Conservation (phyloP, 2,797 vertebrate species). For the Philypnodon macrostomus region DNA sequence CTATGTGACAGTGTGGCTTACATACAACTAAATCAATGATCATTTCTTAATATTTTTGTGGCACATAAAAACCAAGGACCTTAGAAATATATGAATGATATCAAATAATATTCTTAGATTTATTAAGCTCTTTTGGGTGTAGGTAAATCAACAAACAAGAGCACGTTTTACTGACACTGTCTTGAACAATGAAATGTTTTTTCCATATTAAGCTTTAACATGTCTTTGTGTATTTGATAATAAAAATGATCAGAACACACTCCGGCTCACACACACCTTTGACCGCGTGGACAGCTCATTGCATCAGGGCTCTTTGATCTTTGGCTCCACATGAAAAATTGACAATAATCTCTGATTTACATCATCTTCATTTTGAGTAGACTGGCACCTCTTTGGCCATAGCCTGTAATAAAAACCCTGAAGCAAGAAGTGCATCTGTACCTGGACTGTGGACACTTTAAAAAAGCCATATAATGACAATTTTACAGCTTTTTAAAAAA, state of each 20-base stretch:
- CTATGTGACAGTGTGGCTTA: too few species aligned
- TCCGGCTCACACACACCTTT: neutral
- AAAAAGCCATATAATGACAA: too few species aligned
- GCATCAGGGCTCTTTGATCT: constrained; percentile 7
- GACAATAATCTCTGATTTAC: constrained; percentile 1
- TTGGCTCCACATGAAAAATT: constrained; percentile 7
- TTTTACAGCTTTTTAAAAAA: too few species aligned
- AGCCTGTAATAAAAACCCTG: constrained; percentile 4
- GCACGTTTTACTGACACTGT: constrained; percentile 4
- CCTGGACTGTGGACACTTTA: neutral
- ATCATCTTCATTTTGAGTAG: constrained; percentile 11
- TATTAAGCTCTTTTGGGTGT: too few species aligned
- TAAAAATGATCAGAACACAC: neutral
- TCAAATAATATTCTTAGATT: too few species aligned
- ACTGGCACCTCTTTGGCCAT: constrained; percentile 2
- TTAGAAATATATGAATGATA: too few species aligned
- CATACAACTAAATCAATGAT: too few species aligned
- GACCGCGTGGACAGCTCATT: constrained; percentile 3
- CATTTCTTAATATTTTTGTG: too few species aligned
- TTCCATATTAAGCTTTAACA: constrained; percentile 1
- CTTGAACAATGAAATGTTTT: neutral
- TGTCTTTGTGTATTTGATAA: neutral
- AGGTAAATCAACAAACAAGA: constrained; percentile 1
- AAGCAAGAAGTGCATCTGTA: constrained; percentile 4
- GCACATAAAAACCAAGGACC: too few species aligned